These are phyloP conservation scores for Lithophane socia DNA, from an alignment of 2,888 invertebrate genomes.

Conservation along the genomic window DNA sequence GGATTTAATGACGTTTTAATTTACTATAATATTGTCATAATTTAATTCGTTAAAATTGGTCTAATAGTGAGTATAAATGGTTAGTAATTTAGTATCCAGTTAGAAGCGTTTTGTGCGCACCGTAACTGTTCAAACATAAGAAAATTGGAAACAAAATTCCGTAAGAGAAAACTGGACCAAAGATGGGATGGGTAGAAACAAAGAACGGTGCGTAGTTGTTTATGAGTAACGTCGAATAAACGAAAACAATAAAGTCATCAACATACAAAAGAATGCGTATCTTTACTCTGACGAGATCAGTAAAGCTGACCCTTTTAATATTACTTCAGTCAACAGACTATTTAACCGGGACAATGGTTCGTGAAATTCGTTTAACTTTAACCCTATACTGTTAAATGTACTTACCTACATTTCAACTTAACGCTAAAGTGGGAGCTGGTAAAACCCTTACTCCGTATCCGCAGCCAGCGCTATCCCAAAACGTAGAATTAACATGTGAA, in stretches of 20 bases:
- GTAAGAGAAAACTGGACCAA: neutral
- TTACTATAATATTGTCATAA: too few species aligned
- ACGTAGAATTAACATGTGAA: constrained; percentile 64
- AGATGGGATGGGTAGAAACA: constrained; percentile 11
- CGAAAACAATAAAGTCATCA: constrained; percentile 41
- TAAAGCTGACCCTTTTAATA: constrained; percentile 24
- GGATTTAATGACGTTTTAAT: neutral
- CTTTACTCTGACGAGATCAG: constrained; percentile 15
- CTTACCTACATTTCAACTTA: constrained; percentile 26
- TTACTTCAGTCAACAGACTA: constrained; percentile 15
- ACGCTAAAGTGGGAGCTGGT: constrained; percentile 24
- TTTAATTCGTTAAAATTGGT: neutral
- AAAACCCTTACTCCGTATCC: constrained; percentile 28
- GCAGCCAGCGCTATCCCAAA: constrained; percentile 45
- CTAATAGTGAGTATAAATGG: too few species aligned
- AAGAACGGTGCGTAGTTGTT: constrained; percentile 20
- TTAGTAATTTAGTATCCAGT: neutral
- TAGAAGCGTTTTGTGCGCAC: neutral
- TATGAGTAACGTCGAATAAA: constrained; percentile 47
- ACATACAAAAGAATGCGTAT: constrained; percentile 40
- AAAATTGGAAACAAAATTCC: constrained; percentile 8
- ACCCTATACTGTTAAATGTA: constrained; percentile 14
- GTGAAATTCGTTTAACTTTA: constrained; percentile 32
- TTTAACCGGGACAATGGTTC: neutral
- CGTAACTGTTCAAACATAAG: neutral